Percentiles rank a stretch among this genome's conserved stretches.
Conservation (phyloP, 2,888 invertebrate species). For the Steinernema hermaphroditum region DNA sequence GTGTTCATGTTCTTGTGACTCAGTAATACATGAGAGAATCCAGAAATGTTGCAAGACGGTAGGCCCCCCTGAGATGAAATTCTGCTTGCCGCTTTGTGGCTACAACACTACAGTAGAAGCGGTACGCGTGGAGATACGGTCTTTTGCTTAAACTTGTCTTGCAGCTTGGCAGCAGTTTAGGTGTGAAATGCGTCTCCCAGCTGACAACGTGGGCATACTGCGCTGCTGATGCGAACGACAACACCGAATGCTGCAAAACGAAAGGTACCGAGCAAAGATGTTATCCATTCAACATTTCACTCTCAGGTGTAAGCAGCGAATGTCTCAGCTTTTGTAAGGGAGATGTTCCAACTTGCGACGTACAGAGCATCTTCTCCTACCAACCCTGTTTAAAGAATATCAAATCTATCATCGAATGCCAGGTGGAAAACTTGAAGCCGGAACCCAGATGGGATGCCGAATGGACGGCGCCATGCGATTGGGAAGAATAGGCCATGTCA, state of each 20-base stretch:
- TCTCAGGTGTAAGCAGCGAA: constrained; percentile 50
- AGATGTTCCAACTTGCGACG: constrained; percentile 58
- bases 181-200: constrained; percentile 56
- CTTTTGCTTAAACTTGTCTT: constrained; percentile 26
- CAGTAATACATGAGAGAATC: constrained; percentile 50
- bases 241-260: constrained; percentile 48
- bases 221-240: constrained; percentile 53
- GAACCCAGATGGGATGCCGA: constrained; percentile 48
- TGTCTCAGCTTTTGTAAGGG: constrained; percentile 58
- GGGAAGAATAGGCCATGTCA: constrained; percentile 43
- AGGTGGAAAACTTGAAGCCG: constrained; percentile 45
- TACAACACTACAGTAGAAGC: constrained; percentile 56
- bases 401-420: constrained; percentile 50
- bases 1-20: constrained; percentile 51
- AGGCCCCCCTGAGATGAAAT: constrained; percentile 55
- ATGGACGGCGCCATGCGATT: constrained; percentile 54
- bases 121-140: constrained; percentile 34
- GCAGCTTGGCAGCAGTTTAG: constrained; percentile 52
- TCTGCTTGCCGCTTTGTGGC: constrained; percentile 56
- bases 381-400: constrained; percentile 54
- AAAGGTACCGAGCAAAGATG: constrained; percentile 44
- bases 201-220: constrained; percentile 60
- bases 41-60: constrained; percentile 56
- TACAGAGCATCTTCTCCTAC: constrained; percentile 55
- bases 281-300: not conserved